Conservation (phyloP, 1,140 invertebrate genomes). For the Drosophila mojavensis region DNA sequence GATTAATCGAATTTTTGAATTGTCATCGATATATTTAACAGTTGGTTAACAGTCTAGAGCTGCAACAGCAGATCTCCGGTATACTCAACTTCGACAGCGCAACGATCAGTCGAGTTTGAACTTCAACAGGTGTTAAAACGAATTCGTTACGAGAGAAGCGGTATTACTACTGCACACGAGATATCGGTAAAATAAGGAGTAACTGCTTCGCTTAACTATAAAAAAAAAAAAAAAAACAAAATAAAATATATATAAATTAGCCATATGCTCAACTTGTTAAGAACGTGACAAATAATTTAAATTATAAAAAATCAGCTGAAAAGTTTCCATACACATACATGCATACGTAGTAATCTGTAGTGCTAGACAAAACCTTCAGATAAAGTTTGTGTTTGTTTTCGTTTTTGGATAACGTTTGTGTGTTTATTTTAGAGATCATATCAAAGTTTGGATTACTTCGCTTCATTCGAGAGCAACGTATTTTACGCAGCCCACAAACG, state of each 20-base stretch:
- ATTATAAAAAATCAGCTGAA: slow-evolving; percentile 12
- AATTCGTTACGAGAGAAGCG: slow-evolving; percentile 47
- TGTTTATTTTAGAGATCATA: slow-evolving; percentile 68
- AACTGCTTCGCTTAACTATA: slow-evolving; percentile 31
- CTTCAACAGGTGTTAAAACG: slow-evolving; percentile 73
- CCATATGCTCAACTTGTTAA: slow-evolving; percentile 2
- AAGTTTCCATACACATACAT: slow-evolving; percentile 14
- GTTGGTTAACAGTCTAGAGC: slow-evolving; percentile 1
- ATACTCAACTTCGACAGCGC: slow-evolving; percentile 22
- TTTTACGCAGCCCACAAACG: slow-evolving; percentile 41
- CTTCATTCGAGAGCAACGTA: slow-evolving; percentile 43
- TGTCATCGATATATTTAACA: slow-evolving; percentile 6
- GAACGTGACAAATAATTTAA: slow-evolving; percentile 27
- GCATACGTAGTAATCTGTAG: slow-evolving; percentile 27
- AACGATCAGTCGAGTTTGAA: slow-evolving; percentile 66
- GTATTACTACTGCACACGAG: slow-evolving; percentile 40
- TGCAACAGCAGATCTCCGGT: slow-evolving; percentile 1
- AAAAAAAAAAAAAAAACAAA: slow-evolving; percentile 19
- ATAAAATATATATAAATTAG: slow-evolving; percentile 4
- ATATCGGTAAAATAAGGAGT: slow-evolving; percentile 60
- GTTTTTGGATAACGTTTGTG: slow-evolving; percentile 58
- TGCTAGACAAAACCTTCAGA: slow-evolving; percentile 33
- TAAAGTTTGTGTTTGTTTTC: slow-evolving; percentile 47
- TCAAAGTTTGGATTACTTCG: slow-evolving; percentile 62
- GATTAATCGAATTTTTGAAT: slow-evolving; percentile 1